Conservation (phyloP, 1,140 invertebrate species). For the Liolophura sinensis region DNA sequence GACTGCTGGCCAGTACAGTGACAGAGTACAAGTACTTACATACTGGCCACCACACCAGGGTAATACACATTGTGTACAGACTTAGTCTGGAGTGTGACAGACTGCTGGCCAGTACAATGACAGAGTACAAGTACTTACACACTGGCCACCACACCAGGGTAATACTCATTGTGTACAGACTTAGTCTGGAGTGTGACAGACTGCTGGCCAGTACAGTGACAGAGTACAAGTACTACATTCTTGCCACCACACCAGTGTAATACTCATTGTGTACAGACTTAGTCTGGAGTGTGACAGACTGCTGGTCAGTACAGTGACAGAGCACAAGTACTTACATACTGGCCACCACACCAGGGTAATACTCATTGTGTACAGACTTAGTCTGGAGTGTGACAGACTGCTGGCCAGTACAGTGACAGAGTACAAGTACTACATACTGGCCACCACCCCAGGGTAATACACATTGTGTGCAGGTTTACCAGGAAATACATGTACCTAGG, state of each 20-base stretch:
- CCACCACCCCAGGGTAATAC: constrained; percentile 72
- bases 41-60: constrained; percentile 81
- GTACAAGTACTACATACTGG: constrained; percentile 72
- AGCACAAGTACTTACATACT: constrained; percentile 71
- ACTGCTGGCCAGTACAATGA: constrained; percentile 63
- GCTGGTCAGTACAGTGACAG: constrained; percentile 61
- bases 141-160: constrained; percentile 77
- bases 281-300: constrained; percentile 80
- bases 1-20: constrained; percentile 62
- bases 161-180: not conserved
- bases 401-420: constrained; percentile 62
- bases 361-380: constrained; percentile 40
- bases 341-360: constrained; percentile 73
- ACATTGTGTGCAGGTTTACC: constrained; percentile 41
- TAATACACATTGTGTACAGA: constrained; percentile 20
- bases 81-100: constrained; percentile 79
- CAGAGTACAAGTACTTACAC: constrained; percentile 67
- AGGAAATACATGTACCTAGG: too few relatives aligned
- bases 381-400: constrained; percentile 78
- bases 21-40: constrained; percentile 65
- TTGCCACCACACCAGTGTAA: constrained; percentile 77
- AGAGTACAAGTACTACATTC: constrained; percentile 68
- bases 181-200: constrained; percentile 79
- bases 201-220: constrained; percentile 62
- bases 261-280: constrained; percentile 1